Evolutionary conservation across 1,140 invertebrate species (phyloP).

Genomic region (Myzus persicae): DNA sequence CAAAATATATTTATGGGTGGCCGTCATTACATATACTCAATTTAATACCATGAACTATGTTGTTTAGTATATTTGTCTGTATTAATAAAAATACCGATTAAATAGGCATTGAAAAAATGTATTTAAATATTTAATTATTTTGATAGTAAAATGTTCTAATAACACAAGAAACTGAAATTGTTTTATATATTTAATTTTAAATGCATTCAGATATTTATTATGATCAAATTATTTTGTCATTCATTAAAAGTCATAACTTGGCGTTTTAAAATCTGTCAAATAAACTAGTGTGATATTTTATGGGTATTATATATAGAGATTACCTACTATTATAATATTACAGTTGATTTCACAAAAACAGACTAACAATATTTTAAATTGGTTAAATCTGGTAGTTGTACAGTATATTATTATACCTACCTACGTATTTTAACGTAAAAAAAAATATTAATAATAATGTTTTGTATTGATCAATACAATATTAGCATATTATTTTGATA

Average conservation of each 20-base stretch:
- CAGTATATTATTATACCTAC: not conserved
- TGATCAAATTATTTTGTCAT: not conserved
- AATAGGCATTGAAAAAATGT: too few species aligned
- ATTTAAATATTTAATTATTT: too few species aligned
- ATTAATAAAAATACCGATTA: too few species aligned
- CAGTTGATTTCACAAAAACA: not conserved
- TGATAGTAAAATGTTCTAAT: too few species aligned
- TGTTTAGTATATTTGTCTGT: too few species aligned
- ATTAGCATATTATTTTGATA: not conserved
- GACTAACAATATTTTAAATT: not conserved
- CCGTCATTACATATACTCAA: too few species aligned
- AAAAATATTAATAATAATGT: not conserved
- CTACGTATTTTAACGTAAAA: not conserved
- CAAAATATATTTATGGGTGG: not conserved
- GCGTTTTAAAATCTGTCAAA: not conserved
- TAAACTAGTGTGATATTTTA: constrained; percentile 4
- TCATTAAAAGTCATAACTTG: not conserved
- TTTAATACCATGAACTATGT: too few species aligned
- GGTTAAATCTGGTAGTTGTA: not conserved
- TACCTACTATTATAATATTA: not conserved
- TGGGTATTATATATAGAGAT: not conserved
- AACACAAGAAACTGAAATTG: too few species aligned
- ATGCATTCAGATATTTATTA: not conserved
- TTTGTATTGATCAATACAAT: not conserved
- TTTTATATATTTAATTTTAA: not conserved